Percentiles rank a stretch among this genome's conserved stretches.
These are phyloP conservation scores for Denticeps clupeoides DNA, from an alignment of 2,797 vertebrate species.

Conservation along the genomic window DNA sequence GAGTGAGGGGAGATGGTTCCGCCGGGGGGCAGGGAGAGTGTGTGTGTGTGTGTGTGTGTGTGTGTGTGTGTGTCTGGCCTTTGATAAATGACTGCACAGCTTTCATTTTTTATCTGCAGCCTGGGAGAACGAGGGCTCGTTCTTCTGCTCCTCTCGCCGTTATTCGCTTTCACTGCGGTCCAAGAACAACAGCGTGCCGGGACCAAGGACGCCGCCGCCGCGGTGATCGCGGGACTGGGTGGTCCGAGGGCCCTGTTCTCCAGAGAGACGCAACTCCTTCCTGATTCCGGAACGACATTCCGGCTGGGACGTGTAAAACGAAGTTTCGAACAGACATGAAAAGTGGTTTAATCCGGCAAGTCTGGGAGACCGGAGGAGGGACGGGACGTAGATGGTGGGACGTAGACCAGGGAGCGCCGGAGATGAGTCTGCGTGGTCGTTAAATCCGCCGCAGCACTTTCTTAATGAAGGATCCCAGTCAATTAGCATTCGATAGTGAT, in stretches of 20 bases:
- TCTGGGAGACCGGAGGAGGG: too few relatives aligned
- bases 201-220: conserved; percentile 61
- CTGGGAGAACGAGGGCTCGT: conserved; percentile 65
- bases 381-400: too few relatives aligned
- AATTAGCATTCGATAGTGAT: conserved; percentile 27
- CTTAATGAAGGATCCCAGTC: too few relatives aligned
- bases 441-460: too few relatives aligned
- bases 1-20: conserved; percentile 74
- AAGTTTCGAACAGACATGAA: too few relatives aligned
- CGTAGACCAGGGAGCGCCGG: too few relatives aligned
- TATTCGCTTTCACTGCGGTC: conserved; percentile 92
- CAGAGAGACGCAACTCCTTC: too few relatives aligned
- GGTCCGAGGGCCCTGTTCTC: conserved; percentile 29
- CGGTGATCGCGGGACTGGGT: neutral
- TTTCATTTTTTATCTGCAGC: conserved; percentile 66
- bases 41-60: conserved; percentile 22
- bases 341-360: too few relatives aligned
- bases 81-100: conserved; percentile 90
- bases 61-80: conserved; percentile 63
- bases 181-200: conserved; percentile 91
- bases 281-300: too few relatives aligned
- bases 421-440: too few relatives aligned
- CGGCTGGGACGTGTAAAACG: too few relatives aligned
- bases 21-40: conserved; percentile 71
- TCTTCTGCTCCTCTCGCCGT: conserved; percentile 68